Evolutionary conservation across 2,888 invertebrate species (phyloP).

Genomic region (Actias luna): DNA sequence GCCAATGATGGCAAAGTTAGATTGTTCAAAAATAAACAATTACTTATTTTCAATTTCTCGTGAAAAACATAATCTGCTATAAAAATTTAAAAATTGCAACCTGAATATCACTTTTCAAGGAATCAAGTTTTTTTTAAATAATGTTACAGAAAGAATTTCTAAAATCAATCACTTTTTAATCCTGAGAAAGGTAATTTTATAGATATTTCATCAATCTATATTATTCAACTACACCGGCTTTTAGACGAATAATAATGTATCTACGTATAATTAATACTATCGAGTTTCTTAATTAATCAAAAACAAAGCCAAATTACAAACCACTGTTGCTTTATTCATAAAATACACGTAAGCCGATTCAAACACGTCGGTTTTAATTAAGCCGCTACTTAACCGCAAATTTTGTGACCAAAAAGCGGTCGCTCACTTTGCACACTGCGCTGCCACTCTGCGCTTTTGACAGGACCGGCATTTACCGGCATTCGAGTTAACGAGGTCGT

Average conservation of each 20-base stretch:
- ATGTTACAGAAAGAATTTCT: too few relatives aligned
- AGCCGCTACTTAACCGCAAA: conserved; percentile 52
- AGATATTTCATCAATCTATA: too few relatives aligned
- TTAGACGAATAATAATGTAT: background rate
- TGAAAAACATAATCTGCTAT: too few relatives aligned
- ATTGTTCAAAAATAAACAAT: too few relatives aligned
- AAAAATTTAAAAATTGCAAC: too few relatives aligned
- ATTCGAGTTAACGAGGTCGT: conserved; percentile 11
- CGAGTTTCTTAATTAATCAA: background rate
- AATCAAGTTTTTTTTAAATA: too few relatives aligned
- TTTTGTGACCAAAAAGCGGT: conserved; percentile 48
- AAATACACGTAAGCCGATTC: background rate
- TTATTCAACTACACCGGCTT: too few relatives aligned
- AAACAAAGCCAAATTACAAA: background rate
- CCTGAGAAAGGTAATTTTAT: too few relatives aligned
- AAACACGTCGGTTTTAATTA: conserved; percentile 42
- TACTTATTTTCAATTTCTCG: too few relatives aligned
- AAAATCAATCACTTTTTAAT: too few relatives aligned
- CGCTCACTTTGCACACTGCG: conserved; percentile 5
- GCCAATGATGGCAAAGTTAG: too few relatives aligned
- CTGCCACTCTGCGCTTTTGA: conserved; percentile 11
- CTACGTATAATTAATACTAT: background rate
- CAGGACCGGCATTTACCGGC: conserved; percentile 8
- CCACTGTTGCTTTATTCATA: conserved; percentile 8
- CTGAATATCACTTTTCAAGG: too few relatives aligned